Evolutionary conservation across 2,113 vertebrate species (phyloP), one percentile per base, ranked within the genome.

Genomic region (Zingel zingel): DNA sequence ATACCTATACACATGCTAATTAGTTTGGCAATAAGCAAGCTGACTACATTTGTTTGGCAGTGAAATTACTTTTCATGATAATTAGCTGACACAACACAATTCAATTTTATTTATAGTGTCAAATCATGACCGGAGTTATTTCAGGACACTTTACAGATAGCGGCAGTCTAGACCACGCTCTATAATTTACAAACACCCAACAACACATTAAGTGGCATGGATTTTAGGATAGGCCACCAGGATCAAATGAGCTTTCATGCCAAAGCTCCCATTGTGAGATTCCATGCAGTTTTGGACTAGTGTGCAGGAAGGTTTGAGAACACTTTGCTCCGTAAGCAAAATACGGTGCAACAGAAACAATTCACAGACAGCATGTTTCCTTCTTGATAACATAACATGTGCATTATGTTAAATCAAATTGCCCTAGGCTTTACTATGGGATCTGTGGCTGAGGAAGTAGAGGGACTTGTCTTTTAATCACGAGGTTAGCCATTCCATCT

Each of bases 361-460:
- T 64, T 78, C 1, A 2, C 25, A 57, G 13, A 51, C 14, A 2
- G 45, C 51, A 11, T 43, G 3, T 73, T 45, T 82, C 36, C 8
- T 79, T 16, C 18, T 69, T 74, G 43, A 62, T 51, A 39, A 14
- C 7, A 53, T 25, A 43, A 14, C 47, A 66, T 56, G 7, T 68
- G 50, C 43, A 73, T 9, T 69, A 45, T 73, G 50, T 82, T 82
- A 23, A 72, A 85, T 79, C 13, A 61, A 53, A 43, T 43, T 43
- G 9, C 39, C 10, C 39, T 43, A 39, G 39, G 39, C 9, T 43
- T 43, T 43, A 43, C 39, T 43, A 43, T 43, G 39, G 39, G 10
- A 43, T 10, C 39, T 43, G 39, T 43, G 39, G 39, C 39, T 43
- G 10, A 43, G 10, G 39, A 11, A 10, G 39, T 43, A 43, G 39